Base-by-base conservation (phyloP, 2,888 invertebrate genomes). In the Drosophila suboccidentalis region DNA sequence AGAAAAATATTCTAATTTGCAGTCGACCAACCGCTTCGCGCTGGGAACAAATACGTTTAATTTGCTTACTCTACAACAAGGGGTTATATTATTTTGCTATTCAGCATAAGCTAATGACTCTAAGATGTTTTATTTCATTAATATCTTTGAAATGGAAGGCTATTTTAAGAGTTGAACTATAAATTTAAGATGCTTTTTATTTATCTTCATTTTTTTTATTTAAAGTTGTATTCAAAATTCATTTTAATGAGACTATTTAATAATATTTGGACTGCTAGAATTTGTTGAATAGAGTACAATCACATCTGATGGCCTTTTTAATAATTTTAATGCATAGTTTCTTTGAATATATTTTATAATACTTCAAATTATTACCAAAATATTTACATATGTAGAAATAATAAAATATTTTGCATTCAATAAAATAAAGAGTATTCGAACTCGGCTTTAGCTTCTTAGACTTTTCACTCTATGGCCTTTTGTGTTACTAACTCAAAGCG, bases 1-100 rank as follows among this genome's bases (percentile, higher is more conserved):
- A 76, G 78, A 58, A 67, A 85, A 70, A 80, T 82, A 86, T 83
- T 83, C 81, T 83, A 83, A 83, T 86, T 86, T 86, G 87, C 70
- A 71, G 77, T 53, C 65, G 59, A 22, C 54, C 65, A 61, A 68
- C 49, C 32, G 59, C 58, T 46, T 39, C n/a, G 19, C 17, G 32
- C 46, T 57, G 41, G 17, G 43, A 60, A 44, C n/a, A 60, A 43
- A 73, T 68, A 58, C 54, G 46, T 78, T 78, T 65, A 36, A 44
- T 64, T 54, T 49, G 3, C 22, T 29, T 59, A 19, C 47, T 36
- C 46, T 67, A 55, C 57, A 3, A 60, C 32, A 8, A 5, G n/a
- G 3, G 11, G 4, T n/a, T 9, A 26, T 10, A 0, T 2, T 1
- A 22, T 8, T 34, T 19, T 22, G 3, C 22, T 4, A n/a, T 2